Conservation (phyloP, 2,888 invertebrate species). For the Geotrupes spiniger region DNA sequence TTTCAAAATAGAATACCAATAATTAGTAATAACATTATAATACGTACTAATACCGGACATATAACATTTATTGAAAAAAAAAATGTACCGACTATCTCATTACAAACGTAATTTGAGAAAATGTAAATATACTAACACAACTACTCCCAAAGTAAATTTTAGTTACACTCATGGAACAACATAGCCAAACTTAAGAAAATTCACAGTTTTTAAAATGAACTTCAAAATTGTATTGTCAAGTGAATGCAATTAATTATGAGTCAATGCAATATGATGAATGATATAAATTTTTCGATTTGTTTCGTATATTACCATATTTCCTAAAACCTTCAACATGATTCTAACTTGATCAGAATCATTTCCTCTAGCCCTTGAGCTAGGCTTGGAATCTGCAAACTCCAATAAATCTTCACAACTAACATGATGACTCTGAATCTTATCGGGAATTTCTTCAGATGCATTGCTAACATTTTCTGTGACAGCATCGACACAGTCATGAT, state of each 20-base stretch:
- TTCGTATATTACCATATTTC: constrained; percentile 68
- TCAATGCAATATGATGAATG: too few relatives aligned
- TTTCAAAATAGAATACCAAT: constrained; percentile 2
- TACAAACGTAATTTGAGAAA: too few relatives aligned
- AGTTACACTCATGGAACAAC: too few relatives aligned
- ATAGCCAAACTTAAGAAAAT: not conserved
- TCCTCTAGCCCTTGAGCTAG: constrained; percentile 77
- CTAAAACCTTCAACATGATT: constrained; percentile 86
- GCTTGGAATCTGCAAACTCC: constrained; percentile 82
- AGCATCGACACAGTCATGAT: constrained; percentile 38
- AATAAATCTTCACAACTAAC: constrained; percentile 89
- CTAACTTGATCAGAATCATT: constrained; percentile 89
- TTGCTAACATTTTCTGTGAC: constrained; percentile 23
- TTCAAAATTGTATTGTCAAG: too few relatives aligned
- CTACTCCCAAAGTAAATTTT: too few relatives aligned
- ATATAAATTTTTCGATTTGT: too few relatives aligned
- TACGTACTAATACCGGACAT: too few relatives aligned
- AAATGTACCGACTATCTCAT: too few relatives aligned
- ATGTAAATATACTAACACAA: too few relatives aligned
- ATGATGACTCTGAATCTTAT: constrained; percentile 60
- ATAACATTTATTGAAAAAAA: too few relatives aligned
- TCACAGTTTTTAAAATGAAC: not conserved
- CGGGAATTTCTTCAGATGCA: constrained; percentile 8
- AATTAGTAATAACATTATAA: not conserved
- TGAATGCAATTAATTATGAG: too few relatives aligned